Base-by-base conservation (phyloP, 2,888 invertebrate genomes). In the Latrodectus elegans region DNA sequence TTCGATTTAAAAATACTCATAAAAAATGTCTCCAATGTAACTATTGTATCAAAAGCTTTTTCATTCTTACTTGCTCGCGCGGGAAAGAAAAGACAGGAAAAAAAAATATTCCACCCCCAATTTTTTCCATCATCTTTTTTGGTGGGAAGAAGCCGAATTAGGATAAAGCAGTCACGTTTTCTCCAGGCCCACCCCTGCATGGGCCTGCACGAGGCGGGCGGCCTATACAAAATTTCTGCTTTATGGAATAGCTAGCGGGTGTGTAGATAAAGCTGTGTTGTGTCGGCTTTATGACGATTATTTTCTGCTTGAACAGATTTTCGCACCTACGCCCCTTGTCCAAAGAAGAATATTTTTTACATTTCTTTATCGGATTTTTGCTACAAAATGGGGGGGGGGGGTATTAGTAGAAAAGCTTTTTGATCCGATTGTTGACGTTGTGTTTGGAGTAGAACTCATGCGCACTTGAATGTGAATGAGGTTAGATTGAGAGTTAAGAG, bases 11-110 rank as follows among this genome's bases (percentile, higher is more conserved):
- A 64, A 22, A 67, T 26, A 80, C 26, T 6, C 6, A 72, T 12
- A 67, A 52, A 80, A 77, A 80, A 76, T 65, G 72, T 53, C 14
- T 77, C n/a, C 55, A 15, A 6, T 55, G 65, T 68, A 53, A 84
- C 85, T 55, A 86, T 86, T 86, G 86, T 86, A 86, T 86, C 86
- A 72, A 81, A 86, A 86, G 81, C 81, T 81, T 38, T 38, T 81
- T 85, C 86, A 76, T 80, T 76, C 80, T 71, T 55, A 14, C 49
- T 65, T 55, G n/a, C 72, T 53, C 67, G 49, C 65, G 49, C 51
- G 51, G 60, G 14, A 60, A 60, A 60, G 60, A 60, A 60, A 60
- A 60, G 60, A 60, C 38, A 52, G 26, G 60, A 26, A 74, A 77
- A 22, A 77, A 78, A 68, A 72, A 81, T 52, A 55, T 26, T 26